Conservation (phyloP, 2,113 vertebrate genomes). For the Xyrauchen texanus region DNA sequence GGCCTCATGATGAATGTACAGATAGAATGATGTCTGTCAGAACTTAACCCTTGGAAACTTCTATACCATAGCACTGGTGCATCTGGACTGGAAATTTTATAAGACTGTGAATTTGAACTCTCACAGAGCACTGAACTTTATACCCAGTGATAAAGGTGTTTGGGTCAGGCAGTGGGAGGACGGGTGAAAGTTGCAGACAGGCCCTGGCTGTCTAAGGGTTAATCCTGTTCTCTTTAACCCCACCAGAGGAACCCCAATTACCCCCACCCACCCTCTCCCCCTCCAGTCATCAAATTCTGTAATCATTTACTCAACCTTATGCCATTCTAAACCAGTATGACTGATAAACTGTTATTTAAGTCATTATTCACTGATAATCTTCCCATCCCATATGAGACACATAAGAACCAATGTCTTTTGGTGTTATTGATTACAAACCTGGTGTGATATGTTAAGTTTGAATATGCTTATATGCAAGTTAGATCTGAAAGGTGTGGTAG, state of each 20-base stretch:
- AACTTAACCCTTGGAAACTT: background rate
- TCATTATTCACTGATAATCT: too few species aligned
- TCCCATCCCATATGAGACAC: too few species aligned
- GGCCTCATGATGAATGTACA: background rate
- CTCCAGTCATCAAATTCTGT: conserved; percentile 4
- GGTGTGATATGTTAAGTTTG: too few species aligned
- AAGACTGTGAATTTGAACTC: conserved; percentile 24
- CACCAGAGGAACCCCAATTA: conserved; percentile 36
- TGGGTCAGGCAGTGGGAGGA: background rate
- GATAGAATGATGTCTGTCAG: background rate
- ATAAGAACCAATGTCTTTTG: too few species aligned
- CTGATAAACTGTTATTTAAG: too few species aligned
- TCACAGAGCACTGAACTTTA: conserved; percentile 10
- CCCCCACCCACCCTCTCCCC: conserved; percentile 52
- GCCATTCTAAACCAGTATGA: too few species aligned
- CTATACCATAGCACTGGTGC: background rate
- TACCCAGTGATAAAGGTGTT: background rate
- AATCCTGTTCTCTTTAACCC: conserved; percentile 16
- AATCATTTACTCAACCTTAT: too few species aligned
- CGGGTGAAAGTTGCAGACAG: background rate
- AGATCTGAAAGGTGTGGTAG: too few species aligned
- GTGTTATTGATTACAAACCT: too few species aligned
- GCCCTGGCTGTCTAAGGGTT: conserved; percentile 2
- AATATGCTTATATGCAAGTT: too few species aligned
- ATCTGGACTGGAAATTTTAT: conserved; percentile 13